Percentiles rank a stretch among this genome's conserved stretches.
These are phyloP conservation scores for Illadopsis cleaveri DNA, from an alignment of 2,113 vertebrate genomes.

Conservation along the genomic window DNA sequence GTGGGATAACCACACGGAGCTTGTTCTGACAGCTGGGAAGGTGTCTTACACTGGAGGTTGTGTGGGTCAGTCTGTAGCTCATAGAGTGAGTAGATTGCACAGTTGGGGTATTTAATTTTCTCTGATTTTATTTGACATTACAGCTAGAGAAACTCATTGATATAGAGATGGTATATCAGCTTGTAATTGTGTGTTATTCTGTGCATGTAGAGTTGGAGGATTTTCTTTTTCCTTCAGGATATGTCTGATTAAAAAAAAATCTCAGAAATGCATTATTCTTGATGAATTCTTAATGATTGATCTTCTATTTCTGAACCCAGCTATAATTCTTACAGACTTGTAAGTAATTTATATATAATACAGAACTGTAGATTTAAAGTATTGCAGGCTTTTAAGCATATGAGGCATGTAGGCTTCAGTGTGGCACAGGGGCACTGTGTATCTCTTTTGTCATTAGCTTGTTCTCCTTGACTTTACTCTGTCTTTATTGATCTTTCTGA, in stretches of 20 bases:
- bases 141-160: background rate
- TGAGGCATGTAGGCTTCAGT: background rate
- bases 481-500: background rate
- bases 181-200: background rate
- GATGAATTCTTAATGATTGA: background rate
- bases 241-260: background rate
- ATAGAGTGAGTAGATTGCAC: background rate
- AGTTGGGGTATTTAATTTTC: background rate
- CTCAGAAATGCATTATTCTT: background rate
- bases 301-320: background rate
- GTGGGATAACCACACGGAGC: background rate
- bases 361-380: background rate
- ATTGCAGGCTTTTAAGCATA: background rate
- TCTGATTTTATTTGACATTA: background rate
- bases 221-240: background rate
- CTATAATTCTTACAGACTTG: background rate
- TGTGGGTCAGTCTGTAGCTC: background rate
- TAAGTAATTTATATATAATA: background rate
- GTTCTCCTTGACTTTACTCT: background rate
- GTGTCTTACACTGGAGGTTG: accelerated
- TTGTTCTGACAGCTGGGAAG: background rate
- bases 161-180: background rate
- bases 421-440: background rate
- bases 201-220: background rate
- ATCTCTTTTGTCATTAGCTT: background rate